Base-by-base conservation (phyloP, 2,797 vertebrate genomes). In the Cyprinodon diabolis region DNA sequence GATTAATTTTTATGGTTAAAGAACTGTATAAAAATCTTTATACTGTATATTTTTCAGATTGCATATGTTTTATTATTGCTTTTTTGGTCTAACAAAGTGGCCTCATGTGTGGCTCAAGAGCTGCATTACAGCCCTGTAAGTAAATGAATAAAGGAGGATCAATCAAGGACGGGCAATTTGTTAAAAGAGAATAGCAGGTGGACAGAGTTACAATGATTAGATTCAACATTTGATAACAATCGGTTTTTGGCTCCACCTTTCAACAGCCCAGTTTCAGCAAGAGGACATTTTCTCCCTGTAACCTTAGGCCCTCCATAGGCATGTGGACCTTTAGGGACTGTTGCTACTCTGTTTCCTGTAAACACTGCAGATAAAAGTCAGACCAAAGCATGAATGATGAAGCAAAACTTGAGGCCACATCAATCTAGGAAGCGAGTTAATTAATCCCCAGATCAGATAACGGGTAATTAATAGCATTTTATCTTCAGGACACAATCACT, bases 401-500 rank as follows among this genome's bases (percentile, higher is more conserved):
- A 52, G 79, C 80, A 71, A 90, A 86, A 90, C 86, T 82, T 66
- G 47, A 72, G 70, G 78, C 80, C 69, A 40, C 82, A 93, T 91
- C 84, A 89, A 88, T 92, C 84, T 58, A 76, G 70, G 52, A 49
- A 66, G 79, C 60, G 60, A 48, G 76, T 87, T 93, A 92, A 93
- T 92, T 90, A 92, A 89, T 92, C 90, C 85, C 58, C 80, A 30
- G 80, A 89, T 45, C 79, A 88, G 90, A 92, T 92, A 92, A 82
- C 84, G 77, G 86, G 85, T 91, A 91, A 94, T 94, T 92, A 93
- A 94, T 92, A 86, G 86, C 86, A 80, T 86, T 88, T 83, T 83
- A 84, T 48, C 88, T 80, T 87, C 80, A 76, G 90, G 88, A 89
- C 81, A 84, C 87, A 86, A 93, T 92, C 86, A 71, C 85, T 91